Base-by-base conservation (phyloP, 2,888 invertebrate genomes). In the Antitype chi region DNA sequence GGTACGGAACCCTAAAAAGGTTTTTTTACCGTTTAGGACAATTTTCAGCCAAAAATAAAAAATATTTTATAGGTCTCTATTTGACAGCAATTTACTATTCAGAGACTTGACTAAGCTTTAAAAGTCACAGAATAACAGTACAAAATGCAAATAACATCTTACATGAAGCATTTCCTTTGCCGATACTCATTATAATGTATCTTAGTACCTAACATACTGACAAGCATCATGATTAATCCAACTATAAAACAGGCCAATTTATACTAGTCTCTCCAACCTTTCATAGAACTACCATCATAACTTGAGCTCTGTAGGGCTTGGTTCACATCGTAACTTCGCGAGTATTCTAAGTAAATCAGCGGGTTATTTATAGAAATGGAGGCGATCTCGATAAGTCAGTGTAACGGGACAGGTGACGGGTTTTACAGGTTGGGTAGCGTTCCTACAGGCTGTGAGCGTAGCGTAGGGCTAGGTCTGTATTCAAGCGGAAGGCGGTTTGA, bases 391-490 rank as follows among this genome's bases (percentile, higher is more conserved):
- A 82, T 85, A 79, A 79, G 73, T 82, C 66, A 63, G 66, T 1
- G 67, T 85, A 85, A 85, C 85, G 84, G 86, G 70, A 76, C 59
- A 62, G 4, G 43, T 82, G 79, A 55, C 84, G 55, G 38, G 84
- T 85, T 76, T 25, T 68, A 78, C 85, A 76, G 79, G 85, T 85
- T 82, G 23, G 28, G 28, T 38, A 64, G 71, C 64, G 75, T 69
- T 79, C 68, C 52, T 74, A 9, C 15, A 38, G 57, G 43, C 6
- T 63, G 67, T 67, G 76, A 60, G 52, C 2, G n/a, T 4, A 13
- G 53, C 32, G 15, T 72, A 72, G 47, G 66, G 76, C 53, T 59
- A 68, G 57, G 73, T 76, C 13, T 2, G 7, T 47, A 1, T 67
- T n/a, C 2, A 2, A 71, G 71, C 76, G 76, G 38, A 0, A 15